Evolutionary conservation across 2,113 vertebrate genomes (phyloP).

Genomic region (Acinonyx jubatus): DNA sequence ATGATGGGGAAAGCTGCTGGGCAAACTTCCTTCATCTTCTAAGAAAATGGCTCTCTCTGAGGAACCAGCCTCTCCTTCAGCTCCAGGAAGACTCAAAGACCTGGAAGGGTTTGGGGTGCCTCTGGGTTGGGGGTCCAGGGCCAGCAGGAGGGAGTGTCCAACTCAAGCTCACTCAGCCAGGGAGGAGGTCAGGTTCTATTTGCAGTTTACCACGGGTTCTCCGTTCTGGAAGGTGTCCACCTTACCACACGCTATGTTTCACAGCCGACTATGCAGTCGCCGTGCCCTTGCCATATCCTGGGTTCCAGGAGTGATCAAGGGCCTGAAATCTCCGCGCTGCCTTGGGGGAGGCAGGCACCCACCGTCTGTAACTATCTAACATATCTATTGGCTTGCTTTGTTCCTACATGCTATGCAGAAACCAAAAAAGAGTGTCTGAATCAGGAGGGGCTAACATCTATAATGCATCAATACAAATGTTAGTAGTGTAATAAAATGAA

Average conservation of each 20-base stretch:
- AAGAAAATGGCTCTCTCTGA: not conserved
- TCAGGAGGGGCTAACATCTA: not conserved
- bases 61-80: not conserved
- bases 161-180: not conserved
- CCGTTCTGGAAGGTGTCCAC: not conserved
- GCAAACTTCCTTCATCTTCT: not conserved
- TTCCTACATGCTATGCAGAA: not conserved
- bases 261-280: rapidly evolving
- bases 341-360: rapidly evolving
- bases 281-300: rapidly evolving
- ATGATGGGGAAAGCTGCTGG: not conserved
- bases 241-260: rapidly evolving
- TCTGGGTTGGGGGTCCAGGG: rapidly evolving
- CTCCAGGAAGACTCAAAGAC: not conserved
- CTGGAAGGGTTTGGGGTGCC: not conserved
- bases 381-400: not conserved
- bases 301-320: not conserved
- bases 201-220: not conserved
- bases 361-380: not conserved
- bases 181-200: not conserved
- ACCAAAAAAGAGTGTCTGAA: not conserved
- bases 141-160: not conserved
- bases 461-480: not conserved
- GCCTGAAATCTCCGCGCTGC: not conserved
- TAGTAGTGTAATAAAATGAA: not conserved